phyloP scores from a whole-genome alignment of 2,797 vertebrate genomes.

The Cossypha caffra region DNA sequence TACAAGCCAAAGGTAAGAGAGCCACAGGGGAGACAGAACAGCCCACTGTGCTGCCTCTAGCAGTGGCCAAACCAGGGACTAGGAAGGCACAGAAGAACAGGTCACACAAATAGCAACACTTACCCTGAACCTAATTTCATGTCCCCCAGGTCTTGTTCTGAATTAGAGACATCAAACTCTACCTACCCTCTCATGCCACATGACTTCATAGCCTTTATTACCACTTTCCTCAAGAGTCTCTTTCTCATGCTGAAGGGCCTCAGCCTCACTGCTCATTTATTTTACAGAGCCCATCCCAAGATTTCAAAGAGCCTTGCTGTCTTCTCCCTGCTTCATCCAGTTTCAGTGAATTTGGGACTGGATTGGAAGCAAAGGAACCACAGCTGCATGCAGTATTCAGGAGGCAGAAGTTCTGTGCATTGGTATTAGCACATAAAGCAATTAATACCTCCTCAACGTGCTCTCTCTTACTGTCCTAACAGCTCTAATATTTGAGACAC shows the following conservation, averaged over 20 bases:
- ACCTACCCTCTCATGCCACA: not conserved
- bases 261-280: not conserved
- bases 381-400: not conserved
- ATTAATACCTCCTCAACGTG: not conserved
- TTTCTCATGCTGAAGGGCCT: not conserved
- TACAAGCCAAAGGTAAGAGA: not conserved
- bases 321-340: not conserved
- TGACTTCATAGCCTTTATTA: accelerated
- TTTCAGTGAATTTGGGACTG: not conserved
- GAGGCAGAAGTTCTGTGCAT: not conserved
- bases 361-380: not conserved
- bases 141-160: not conserved
- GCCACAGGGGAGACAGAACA: not conserved
- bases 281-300: not conserved
- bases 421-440: not conserved
- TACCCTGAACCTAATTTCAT: not conserved
- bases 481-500: not conserved
- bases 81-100: not conserved
- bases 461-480: not conserved
- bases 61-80: not conserved
- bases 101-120: not conserved
- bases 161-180: not conserved
- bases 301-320: not conserved
- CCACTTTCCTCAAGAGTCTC: not conserved
- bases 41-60: not conserved